A percentile compares a stretch with the other conserved stretches of the same genome.
These are phyloP conservation scores for Hippotragus niger DNA, from an alignment of 2,113 vertebrate genomes.

Conservation along the genomic window DNA sequence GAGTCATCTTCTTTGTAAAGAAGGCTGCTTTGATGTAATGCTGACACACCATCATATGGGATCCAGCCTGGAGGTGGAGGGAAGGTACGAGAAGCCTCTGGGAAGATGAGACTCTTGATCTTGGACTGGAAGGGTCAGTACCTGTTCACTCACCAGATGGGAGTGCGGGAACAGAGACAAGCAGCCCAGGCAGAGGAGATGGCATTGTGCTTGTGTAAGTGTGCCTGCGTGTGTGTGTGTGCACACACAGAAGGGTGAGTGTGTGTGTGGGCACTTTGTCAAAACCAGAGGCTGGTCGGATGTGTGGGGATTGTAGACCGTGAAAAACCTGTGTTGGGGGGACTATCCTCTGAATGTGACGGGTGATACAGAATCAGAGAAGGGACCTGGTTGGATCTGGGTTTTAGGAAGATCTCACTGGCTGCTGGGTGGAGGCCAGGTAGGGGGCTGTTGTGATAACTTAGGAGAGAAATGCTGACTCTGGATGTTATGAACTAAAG, in stretches of 20 bases:
- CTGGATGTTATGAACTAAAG: no score
- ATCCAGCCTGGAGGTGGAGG: neutral
- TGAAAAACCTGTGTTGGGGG: neutral
- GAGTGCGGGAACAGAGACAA: neutral
- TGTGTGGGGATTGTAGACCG: neutral
- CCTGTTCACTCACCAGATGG: neutral
- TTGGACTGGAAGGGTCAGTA: neutral
- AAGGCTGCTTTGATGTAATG: neutral
- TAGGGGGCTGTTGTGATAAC: neutral
- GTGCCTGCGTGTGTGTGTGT: neutral
- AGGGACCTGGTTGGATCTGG: accelerated
- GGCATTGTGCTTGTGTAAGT: neutral
- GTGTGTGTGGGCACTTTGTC: neutral
- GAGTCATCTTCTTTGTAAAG: neutral
- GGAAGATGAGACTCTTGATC: neutral
- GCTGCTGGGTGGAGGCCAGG: neutral
- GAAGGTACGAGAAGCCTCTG: accelerated
- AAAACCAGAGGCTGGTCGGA: neutral
- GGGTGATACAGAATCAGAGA: no score
- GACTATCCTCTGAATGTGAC: neutral
- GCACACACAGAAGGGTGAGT: no score
- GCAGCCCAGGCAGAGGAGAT: neutral
- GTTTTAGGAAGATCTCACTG: neutral
- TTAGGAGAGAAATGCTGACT: neutral
- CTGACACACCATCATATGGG: neutral